Conservation (phyloP, 2,113 vertebrate species). For the Pterocles burchelli region DNA sequence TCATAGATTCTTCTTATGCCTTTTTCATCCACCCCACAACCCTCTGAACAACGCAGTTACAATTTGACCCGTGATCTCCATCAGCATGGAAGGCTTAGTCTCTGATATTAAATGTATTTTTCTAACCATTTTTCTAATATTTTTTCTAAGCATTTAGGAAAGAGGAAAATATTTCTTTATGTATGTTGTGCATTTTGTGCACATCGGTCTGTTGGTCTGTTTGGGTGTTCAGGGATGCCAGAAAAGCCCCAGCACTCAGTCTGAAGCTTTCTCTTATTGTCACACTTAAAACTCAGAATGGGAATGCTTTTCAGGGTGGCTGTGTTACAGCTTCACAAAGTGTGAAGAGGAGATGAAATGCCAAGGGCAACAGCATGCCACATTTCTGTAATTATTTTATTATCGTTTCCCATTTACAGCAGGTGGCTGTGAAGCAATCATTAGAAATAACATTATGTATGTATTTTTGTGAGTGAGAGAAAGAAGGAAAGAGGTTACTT, state of each 20-base stretch:
- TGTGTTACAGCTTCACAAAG: background rate
- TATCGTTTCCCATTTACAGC: slow-evolving; percentile 13
- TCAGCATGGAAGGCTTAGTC: background rate
- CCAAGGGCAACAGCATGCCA: background rate
- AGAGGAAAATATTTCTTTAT: background rate
- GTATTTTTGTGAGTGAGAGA: background rate
- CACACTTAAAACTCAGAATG: background rate
- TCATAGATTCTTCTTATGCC: background rate
- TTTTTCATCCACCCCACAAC: background rate
- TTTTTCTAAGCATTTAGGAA: background rate
- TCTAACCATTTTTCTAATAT: background rate
- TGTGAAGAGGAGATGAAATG: slow-evolving; percentile 28
- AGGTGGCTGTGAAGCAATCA: slow-evolving; percentile 14
- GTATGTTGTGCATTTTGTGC: background rate
- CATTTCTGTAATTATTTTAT: slow-evolving; percentile 47
- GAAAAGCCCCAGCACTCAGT: background rate
- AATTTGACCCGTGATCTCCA: background rate
- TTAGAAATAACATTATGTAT: slow-evolving; percentile 5
- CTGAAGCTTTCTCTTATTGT: background rate
- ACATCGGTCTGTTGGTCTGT: background rate
- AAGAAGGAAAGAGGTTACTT: background rate
- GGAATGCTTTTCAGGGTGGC: background rate
- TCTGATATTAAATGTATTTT: background rate
- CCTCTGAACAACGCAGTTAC: background rate
- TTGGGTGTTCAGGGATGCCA: background rate